phyloP scores from a whole-genome alignment of 1,140 invertebrate genomes.

The Pararge aegeria region DNA sequence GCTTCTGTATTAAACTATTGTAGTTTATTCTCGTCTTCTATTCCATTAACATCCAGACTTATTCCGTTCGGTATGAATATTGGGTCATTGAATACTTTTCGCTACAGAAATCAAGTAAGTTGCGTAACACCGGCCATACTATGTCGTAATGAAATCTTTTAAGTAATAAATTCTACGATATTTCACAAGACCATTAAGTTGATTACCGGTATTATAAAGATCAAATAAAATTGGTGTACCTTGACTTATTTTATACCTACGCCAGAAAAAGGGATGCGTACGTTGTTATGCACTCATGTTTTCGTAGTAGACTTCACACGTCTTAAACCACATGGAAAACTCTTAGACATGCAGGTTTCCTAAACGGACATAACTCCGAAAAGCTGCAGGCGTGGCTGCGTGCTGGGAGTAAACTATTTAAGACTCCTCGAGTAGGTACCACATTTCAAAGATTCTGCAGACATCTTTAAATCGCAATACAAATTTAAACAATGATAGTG shows the following conservation, averaged over 20 bases:
- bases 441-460: too few relatives aligned
- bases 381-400: too few relatives aligned
- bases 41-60: background rate
- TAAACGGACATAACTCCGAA: too few relatives aligned
- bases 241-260: background rate
- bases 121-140: background rate
- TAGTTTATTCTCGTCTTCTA: background rate
- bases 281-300: too few relatives aligned
- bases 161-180: conserved; percentile 15
- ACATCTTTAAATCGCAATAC: too few relatives aligned
- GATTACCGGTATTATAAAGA: conserved; percentile 5
- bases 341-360: too few relatives aligned
- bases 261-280: conserved; percentile 24
- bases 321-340: background rate
- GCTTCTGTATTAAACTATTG: background rate
- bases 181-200: conserved; percentile 15
- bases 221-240: background rate
- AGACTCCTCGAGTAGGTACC: too few relatives aligned
- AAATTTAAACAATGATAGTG: too few relatives aligned
- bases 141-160: conserved; percentile 25
- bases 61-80: too few relatives aligned
- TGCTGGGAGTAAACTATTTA: too few relatives aligned
- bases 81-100: too few relatives aligned
- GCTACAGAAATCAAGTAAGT: background rate
- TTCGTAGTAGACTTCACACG: too few relatives aligned